Evolutionary conservation across 2,797 vertebrate genomes (phyloP).

Genomic region (Aeoliscus strigatus): DNA sequence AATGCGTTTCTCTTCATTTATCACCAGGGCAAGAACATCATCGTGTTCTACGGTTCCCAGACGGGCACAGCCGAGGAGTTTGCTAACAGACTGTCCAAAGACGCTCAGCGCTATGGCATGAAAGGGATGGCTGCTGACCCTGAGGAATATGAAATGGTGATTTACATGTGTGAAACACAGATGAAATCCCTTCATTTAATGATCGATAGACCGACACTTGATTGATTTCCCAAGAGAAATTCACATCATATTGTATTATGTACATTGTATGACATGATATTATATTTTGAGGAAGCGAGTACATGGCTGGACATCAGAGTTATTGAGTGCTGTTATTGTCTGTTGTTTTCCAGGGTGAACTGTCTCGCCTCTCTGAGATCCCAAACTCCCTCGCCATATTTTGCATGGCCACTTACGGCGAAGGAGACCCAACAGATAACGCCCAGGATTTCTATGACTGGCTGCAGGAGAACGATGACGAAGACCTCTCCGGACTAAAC

Average conservation of each 20-base stretch:
- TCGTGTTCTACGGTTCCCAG: constrained; percentile 97
- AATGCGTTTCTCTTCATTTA: constrained; percentile 10
- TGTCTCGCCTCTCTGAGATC: constrained; percentile 85
- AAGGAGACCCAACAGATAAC: constrained; percentile 96
- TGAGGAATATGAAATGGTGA: constrained; percentile 95
- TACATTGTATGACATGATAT: no score
- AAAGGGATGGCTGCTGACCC: constrained; percentile 94
- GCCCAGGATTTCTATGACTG: constrained; percentile 98
- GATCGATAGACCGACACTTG: no score
- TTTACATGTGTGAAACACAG: constrained; percentile 3
- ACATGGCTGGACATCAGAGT: no score
- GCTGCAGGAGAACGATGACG: constrained; percentile 87
- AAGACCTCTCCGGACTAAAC: constrained; percentile 83
- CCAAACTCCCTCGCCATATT: constrained; percentile 90
- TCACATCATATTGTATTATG: no score
- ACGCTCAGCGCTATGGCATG: constrained; percentile 94
- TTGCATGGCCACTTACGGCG: constrained; percentile 97
- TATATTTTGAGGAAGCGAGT: no score
- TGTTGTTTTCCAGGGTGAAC: constrained; percentile 76
- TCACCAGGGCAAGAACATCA: constrained; percentile 83
- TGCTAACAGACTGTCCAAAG: constrained; percentile 91
- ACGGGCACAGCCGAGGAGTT: constrained; percentile 97
- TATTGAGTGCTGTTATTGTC: neutral
- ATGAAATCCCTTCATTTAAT: no score
- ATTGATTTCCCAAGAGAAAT: no score